Evolutionary conservation across 2,888 invertebrate genomes (phyloP).

Genomic region (Mythimna impura): DNA sequence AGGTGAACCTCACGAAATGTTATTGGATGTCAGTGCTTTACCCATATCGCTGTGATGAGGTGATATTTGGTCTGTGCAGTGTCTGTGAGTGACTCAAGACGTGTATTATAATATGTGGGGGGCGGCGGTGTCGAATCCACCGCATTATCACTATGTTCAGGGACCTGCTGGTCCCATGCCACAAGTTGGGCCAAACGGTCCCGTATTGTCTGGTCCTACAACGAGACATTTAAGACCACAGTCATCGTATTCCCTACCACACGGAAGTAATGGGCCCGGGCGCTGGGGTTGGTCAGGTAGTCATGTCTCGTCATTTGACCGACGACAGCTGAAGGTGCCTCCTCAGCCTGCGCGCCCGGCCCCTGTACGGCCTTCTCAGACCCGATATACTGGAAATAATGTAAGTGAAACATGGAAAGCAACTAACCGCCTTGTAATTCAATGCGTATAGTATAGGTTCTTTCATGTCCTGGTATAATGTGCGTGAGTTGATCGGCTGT

Average conservation of each 20-base stretch:
- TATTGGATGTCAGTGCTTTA: constrained; percentile 80
- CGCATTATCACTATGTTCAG: constrained; percentile 86
- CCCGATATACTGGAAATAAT: constrained; percentile 80
- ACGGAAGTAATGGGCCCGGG: constrained; percentile 89
- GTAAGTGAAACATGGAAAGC: constrained; percentile 72
- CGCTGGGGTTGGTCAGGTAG: constrained; percentile 90
- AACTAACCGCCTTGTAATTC: constrained; percentile 51
- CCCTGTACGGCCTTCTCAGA: constrained; percentile 81
- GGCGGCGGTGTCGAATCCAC: constrained; percentile 86
- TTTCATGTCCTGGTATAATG: constrained; percentile 76
- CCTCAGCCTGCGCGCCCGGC: constrained; percentile 86
- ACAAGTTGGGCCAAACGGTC: constrained; percentile 82
- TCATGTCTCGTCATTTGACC: constrained; percentile 88
- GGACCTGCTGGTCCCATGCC: constrained; percentile 78
- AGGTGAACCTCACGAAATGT: constrained; percentile 77
- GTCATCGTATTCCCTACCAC: constrained; percentile 89
- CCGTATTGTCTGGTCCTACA: constrained; percentile 82
- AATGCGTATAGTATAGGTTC: constrained; percentile 56
- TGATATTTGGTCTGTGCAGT: constrained; percentile 79
- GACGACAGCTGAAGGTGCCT: constrained; percentile 86
- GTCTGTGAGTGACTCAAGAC: constrained; percentile 73
- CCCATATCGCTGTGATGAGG: constrained; percentile 80
- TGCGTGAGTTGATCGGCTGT: constrained; percentile 72
- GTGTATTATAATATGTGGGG: constrained; percentile 86
- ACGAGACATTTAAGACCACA: constrained; percentile 84